Evolutionary conservation across 2,113 vertebrate genomes (phyloP).

Genomic region (Ctenomys sociabilis): DNA sequence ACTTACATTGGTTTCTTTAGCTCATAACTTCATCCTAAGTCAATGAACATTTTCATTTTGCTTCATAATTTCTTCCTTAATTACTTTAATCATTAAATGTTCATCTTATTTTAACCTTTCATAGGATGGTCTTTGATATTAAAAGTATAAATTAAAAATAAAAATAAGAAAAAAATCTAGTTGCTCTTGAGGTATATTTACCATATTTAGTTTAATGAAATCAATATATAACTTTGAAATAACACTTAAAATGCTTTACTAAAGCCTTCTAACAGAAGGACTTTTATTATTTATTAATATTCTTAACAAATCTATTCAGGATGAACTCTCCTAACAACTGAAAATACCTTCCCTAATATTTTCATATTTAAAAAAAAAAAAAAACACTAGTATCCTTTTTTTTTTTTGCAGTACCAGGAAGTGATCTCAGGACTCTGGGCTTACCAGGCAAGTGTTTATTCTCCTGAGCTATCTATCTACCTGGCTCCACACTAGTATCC

Average conservation of each 20-base stretch:
- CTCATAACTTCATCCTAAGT: not conserved
- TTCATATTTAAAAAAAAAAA: conserved; percentile 65
- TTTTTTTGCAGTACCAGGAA: too few species aligned
- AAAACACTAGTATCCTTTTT: too few species aligned
- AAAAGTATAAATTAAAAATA: conserved; percentile 3
- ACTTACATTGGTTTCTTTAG: not conserved
- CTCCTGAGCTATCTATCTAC: too few species aligned
- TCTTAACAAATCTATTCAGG: not conserved
- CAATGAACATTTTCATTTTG: not conserved
- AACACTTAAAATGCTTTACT: conserved; percentile 48
- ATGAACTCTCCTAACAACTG: not conserved
- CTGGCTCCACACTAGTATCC: not conserved
- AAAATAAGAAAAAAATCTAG: conserved; percentile 48
- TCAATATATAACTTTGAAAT: not conserved
- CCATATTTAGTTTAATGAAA: conserved; percentile 54
- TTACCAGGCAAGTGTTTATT: too few species aligned
- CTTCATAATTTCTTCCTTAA: conserved; percentile 26
- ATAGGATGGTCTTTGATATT: not conserved
- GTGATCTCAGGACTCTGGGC: too few species aligned
- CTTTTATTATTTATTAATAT: not conserved
- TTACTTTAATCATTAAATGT: conserved; percentile 54
- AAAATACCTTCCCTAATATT: conserved; percentile 49
- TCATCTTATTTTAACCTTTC: conserved; percentile 49
- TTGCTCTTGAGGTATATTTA: not conserved
- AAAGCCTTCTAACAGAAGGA: not conserved